These are phyloP conservation scores for Myodes glareolus DNA, from an alignment of 2,113 vertebrate genomes.

Conservation along the genomic window DNA sequence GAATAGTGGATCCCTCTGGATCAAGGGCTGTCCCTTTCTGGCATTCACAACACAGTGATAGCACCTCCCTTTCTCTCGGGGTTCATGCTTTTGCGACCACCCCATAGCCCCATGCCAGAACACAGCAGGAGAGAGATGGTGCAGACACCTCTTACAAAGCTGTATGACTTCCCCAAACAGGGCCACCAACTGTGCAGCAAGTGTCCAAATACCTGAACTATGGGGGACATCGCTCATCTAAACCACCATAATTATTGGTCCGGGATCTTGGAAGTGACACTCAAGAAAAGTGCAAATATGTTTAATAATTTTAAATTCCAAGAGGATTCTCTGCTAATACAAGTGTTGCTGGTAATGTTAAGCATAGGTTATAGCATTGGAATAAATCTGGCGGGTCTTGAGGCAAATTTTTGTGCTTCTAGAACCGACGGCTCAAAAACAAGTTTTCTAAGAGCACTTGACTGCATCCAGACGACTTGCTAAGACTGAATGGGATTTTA, in stretches of 20 bases:
- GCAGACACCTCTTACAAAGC: not conserved
- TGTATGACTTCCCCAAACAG: not conserved
- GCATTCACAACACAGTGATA: not conserved
- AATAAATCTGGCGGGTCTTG: not conserved
- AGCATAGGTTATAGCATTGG: not conserved
- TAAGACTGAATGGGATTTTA: not conserved
- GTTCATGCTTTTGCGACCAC: rapidly evolving
- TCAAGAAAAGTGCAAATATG: not conserved
- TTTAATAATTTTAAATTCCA: constrained; percentile 4
- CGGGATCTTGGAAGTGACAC: not conserved
- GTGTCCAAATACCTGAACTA: not conserved
- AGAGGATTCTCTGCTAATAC: not conserved
- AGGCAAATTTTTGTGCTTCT: not conserved
- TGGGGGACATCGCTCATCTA: not conserved
- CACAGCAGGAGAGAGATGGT: not conserved
- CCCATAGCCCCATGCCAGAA: not conserved
- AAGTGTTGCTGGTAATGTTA: not conserved
- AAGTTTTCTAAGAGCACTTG: not conserved
- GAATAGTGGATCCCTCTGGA: not conserved
- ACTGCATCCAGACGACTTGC: not conserved
- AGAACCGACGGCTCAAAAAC: not conserved
- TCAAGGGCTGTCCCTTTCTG: rapidly evolving
- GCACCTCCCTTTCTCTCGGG: rapidly evolving
- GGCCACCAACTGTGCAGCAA: not conserved
- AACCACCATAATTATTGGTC: not conserved